Evolutionary conservation across 2,888 invertebrate genomes (phyloP), one percentile per base, ranked within the genome.

Genomic region (Agrilus cyanescens): DNA sequence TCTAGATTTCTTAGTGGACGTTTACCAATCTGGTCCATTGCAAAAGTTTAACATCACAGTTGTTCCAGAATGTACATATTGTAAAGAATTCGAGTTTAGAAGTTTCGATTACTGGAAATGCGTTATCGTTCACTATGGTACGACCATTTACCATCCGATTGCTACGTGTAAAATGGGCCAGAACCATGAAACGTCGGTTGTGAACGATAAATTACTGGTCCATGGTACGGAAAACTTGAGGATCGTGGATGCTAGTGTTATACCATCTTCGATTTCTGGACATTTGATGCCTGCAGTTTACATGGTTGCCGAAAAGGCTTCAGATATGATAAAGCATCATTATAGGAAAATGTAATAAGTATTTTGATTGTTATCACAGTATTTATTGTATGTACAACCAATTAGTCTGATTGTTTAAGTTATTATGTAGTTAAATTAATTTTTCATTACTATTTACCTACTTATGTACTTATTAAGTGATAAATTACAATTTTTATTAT

Each of bases 131-230:
- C 66, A 74, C 47, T 67, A 75, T 60, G 69, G 68, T 7, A 64
- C 70, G 1, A 73, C 75, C 1, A 57, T 74, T 29, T 83, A 79
- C 61, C 84, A 85, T 58, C 78, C 80, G 1, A 75, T 76, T 1
- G 80, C 83, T 36, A 82, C 80, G 1, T 75, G 74, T 38, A 78
- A 77, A 61, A 85, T 85, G 81, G 83, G 80, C 0, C 61, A 65
- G 1, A 44, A 50, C 1, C 42, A 48, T 0, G 72, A 75, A 53
- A 37, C 10, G 16, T 15, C 37, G 10, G 64, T 73, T 1, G 78
- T 79, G 0, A 74, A 37, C 3, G 16, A 36, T 3, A 15, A 68
- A 31, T 55, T 72, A 2, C 56, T 57, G 34, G 75, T 78, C 0
- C 61, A 75, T 50, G 77, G 76, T 1, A 59, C 77, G 4, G 49